Evolutionary conservation across 2,888 invertebrate species (phyloP).

Genomic region (Hyposoter didymator): DNA sequence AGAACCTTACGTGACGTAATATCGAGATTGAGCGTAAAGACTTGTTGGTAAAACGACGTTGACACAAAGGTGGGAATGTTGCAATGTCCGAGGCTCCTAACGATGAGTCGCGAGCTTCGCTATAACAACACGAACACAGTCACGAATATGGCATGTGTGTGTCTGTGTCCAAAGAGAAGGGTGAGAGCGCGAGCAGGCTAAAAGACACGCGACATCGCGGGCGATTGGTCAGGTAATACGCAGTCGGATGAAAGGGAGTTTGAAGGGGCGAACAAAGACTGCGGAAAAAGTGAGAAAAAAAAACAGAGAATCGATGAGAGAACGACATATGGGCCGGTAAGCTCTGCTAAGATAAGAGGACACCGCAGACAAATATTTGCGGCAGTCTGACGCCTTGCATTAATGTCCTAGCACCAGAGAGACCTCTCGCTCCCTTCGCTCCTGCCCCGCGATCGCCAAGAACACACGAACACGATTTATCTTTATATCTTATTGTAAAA

Average conservation of each 20-base stretch:
- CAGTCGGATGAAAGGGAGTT: conserved; percentile 57
- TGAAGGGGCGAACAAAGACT: conserved; percentile 33
- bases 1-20: not conserved
- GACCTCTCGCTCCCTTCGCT: conserved; percentile 15
- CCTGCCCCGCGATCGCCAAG: conserved; percentile 4
- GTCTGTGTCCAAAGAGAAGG: not conserved
- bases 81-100: not conserved
- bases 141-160: not conserved
- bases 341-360: conserved; percentile 79
- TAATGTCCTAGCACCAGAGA: conserved; percentile 57
- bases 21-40: not conserved
- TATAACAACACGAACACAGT: not conserved
- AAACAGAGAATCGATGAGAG: conserved; percentile 74
- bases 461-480: conserved; percentile 40
- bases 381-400: conserved; percentile 74
- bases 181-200: conserved; percentile 17
- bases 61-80: not conserved
- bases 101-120: not conserved
- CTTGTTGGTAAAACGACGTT: not conserved
- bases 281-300: conserved; percentile 54
- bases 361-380: conserved; percentile 79
- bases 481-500: conserved; percentile 47
- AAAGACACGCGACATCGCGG: conserved; percentile 32
- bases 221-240: conserved; percentile 59
- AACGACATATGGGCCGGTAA: conserved; percentile 80